Percentiles rank a stretch among this genome's conserved stretches.
Evolutionary conservation across 2,888 invertebrate species (phyloP).

Genomic region (Scrobipalpa atriplicella): DNA sequence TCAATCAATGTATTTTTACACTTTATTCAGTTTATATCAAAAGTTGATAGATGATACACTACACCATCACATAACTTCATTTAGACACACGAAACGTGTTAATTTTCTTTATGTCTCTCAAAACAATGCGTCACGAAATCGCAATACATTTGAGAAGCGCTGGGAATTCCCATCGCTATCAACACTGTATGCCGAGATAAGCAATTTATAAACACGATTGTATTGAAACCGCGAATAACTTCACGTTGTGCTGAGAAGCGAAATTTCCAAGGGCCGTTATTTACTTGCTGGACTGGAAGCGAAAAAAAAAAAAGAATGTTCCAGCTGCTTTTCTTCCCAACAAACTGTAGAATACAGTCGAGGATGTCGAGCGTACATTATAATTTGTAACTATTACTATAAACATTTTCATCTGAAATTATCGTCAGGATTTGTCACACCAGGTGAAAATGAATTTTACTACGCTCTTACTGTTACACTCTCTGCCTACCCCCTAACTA

Average conservation of each 20-base stretch:
- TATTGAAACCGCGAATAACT: slow-evolving; percentile 2
- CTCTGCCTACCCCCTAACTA: background rate
- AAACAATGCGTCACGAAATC: slow-evolving; percentile 18
- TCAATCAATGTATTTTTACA: background rate
- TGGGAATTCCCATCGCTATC: slow-evolving; percentile 23
- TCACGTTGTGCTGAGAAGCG: slow-evolving; percentile 76
- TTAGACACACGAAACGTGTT: background rate
- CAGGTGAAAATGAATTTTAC: no score
- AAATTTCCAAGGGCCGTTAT: slow-evolving; percentile 84
- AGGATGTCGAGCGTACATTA: no score
- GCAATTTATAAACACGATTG: slow-evolving; percentile 18
- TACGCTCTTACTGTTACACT: no score
- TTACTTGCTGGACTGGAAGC: no score
- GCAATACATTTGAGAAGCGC: slow-evolving; percentile 8
- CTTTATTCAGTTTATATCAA: background rate
- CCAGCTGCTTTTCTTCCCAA: no score
- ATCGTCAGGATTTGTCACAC: no score
- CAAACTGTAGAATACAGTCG: no score
- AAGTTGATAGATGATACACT: background rate
- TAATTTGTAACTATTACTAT: no score
- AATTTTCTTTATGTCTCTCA: slow-evolving; percentile 19
- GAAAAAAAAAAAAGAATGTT: no score
- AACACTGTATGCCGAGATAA: slow-evolving; percentile 17
- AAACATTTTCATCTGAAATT: no score
- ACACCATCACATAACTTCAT: background rate